Percentiles rank a stretch among this genome's conserved stretches.
Evolutionary conservation across 2,113 vertebrate genomes (phyloP).

Genomic region (Syngnathoides biaculeatus): DNA sequence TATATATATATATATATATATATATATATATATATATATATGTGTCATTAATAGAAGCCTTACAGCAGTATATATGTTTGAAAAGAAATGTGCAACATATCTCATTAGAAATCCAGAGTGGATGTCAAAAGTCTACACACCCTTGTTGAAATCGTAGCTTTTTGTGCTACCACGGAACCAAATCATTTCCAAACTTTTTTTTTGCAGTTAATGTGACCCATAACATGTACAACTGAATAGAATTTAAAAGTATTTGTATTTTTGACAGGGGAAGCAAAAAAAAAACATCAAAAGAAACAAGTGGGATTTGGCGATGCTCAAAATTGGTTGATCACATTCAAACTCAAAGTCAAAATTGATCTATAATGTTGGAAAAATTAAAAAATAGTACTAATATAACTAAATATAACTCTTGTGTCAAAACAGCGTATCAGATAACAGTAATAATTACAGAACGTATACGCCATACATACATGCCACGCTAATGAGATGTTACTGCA

Average conservation of each 20-base stretch:
- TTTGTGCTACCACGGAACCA: background rate
- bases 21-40: too few relatives aligned
- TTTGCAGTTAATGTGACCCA: too few relatives aligned
- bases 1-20: too few relatives aligned
- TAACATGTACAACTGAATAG: too few relatives aligned
- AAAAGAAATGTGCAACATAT: background rate
- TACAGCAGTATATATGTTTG: background rate
- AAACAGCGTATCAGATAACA: slow-evolving; percentile 1
- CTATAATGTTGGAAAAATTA: background rate
- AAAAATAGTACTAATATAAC: background rate
- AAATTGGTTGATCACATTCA: too few relatives aligned
- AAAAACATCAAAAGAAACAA: too few relatives aligned
- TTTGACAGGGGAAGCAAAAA: too few relatives aligned
- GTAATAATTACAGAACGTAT: slow-evolving; percentile 17
- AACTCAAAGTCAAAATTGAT: background rate
- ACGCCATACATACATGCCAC: background rate
- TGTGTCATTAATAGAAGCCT: background rate
- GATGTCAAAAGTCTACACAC: background rate
- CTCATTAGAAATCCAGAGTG: background rate
- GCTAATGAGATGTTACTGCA: slow-evolving; percentile 17
- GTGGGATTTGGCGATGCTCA: too few relatives aligned
- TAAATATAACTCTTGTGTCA: background rate
- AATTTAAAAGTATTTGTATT: too few relatives aligned
- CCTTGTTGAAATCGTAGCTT: background rate
- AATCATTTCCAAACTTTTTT: too few relatives aligned